Base-by-base conservation (phyloP, 2,888 invertebrate species). In the Agelastica alni region DNA sequence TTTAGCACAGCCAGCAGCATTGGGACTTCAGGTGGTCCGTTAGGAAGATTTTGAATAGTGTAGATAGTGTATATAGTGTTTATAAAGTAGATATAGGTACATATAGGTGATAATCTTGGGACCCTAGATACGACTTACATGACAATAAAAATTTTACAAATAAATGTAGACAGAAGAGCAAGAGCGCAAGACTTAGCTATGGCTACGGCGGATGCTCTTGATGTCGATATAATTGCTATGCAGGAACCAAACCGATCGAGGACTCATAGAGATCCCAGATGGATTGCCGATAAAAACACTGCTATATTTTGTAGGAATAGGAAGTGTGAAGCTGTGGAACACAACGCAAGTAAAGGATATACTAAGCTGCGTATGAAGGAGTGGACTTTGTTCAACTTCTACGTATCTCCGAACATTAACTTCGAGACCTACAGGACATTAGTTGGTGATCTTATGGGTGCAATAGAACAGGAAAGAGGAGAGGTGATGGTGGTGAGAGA, bases 381-480 rank as follows among this genome's bases (percentile, higher is more conserved):
- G 14, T 34, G 34, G 34, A 34, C 14, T 13, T 34, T 34, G 34
- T 34, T 34, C 13, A 34, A 34, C 12, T 22, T 20, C 18, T 56
- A 47, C 41, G 3, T 30, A n/a, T 52, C 32, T n/a, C 44, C 52
- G 9, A 56, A 51, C 12, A 31, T 26, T 4, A 12, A 17, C 4
- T 12, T 55, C 7, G 52, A 43, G 12, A 10, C 4, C 1, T 48
- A 20, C 37, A 46, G 14, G n/a, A 20, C 34, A 12, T 13, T 13
- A 7, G 34, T 34, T 13, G 14, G 13, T 13, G 7, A 13, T 2
- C 34, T 34, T 9, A 34, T 34, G 34, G 34, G 14, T 34, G 34
- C 10, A 10, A 34, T 34, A 10, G 14, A 34, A 14, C 14, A 9
- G 1, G 34, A 34, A 13, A 13, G 10, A 2, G 34, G 10, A 14